These are phyloP conservation scores for Hymenochirus boettgeri DNA, from an alignment of 2,113 vertebrate genomes.

Conservation along the genomic window DNA sequence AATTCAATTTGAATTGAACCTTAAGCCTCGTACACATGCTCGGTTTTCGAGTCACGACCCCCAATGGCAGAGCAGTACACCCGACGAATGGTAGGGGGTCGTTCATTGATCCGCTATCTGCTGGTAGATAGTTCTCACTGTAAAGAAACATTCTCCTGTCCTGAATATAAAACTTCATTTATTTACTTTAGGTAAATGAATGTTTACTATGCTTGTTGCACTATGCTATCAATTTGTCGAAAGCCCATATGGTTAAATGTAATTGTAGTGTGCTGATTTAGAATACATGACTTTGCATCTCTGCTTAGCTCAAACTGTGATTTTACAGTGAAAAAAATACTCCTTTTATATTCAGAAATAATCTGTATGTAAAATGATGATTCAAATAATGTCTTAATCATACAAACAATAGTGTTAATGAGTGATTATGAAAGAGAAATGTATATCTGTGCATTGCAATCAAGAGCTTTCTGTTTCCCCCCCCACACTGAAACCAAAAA, in stretches of 20 bases:
- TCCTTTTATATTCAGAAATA: conserved; percentile 3
- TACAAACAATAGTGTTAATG: conserved; percentile 41
- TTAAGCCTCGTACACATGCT: no score
- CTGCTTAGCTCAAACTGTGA: not conserved
- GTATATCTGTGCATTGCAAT: conserved; percentile 34
- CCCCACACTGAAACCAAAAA: conserved; percentile 33
- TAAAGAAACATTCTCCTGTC: no score
- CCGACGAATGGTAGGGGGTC: no score
- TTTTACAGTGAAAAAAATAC: conserved; percentile 22
- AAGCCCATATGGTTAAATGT: not conserved
- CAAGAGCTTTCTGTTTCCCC: conserved; percentile 31
- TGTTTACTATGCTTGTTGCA: no score
- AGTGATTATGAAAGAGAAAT: conserved; percentile 34
- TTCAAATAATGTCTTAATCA: conserved; percentile 41
- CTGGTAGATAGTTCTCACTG: no score
- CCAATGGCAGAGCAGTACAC: no score
- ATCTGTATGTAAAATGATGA: conserved; percentile 28
- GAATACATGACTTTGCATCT: not conserved
- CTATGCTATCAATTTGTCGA: not conserved
- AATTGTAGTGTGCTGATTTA: not conserved
- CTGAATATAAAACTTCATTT: no score
- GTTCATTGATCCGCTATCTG: no score
- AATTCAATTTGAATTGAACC: no score
- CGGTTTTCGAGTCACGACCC: no score
- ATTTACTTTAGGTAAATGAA: no score